These are phyloP conservation scores for chimpanzee (Pan troglodytes) DNA, from an alignment of 2,113 vertebrate species.

Conservation along the genomic window NHGRI_mPanTro3-v2.1_pri NC_072403.2:41919501-41920000, in stretches of 20 bases:
- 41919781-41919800: neutral
- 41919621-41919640: neutral
- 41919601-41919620: neutral
- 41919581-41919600: neutral
- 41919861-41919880: neutral
- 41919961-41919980: neutral
- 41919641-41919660: neutral
- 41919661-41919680: slow-evolving; percentile 24
- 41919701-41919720: neutral
- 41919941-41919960: neutral
- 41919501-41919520: neutral
- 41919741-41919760: neutral
- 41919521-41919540: neutral
- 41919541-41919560: neutral
- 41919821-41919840: neutral
- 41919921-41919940: slow-evolving; percentile 27
- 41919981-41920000: neutral
- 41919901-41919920: neutral
- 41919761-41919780: neutral
- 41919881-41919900: neutral
- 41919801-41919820: neutral
- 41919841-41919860: neutral
- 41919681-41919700: neutral
- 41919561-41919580: neutral
- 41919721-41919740: neutral